Evolutionary conservation across 2,113 vertebrate species (phyloP), one percentile per base, ranked within the genome.

Genomic region (Cromileptes altivelis): DNA sequence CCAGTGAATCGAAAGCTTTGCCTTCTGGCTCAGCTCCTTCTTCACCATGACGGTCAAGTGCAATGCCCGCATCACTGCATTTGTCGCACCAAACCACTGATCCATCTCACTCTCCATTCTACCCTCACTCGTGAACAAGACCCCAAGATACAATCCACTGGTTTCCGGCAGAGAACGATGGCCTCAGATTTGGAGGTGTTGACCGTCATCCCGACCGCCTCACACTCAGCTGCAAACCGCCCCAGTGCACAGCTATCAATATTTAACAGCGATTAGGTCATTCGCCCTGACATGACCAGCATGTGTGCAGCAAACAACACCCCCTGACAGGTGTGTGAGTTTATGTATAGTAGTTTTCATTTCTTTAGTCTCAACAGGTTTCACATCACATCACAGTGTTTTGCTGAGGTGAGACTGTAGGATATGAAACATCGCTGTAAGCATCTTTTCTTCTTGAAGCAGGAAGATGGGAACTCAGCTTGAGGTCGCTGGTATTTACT

Each of bases 381-480:
- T 55, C 17, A 72, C 68, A 60, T 50, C 12, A 53, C 18, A 69
- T 63, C 23, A 23, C 19, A 7, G 50, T 30, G 52, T 72, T 55
- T 52, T 70, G 42, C 9, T 50, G 9, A 61, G 8, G 17, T 53
- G 30, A 57, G n/a, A 62, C 18, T 47, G 13, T 10, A 19, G 23
- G 42, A 40, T 14, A 27, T 61, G 25, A 56, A 60, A 50, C 23
- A 17, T 25, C 1, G 1, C 11, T 18, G 50, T 50, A 25, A 49
- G 21, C 57, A 50, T 18, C 52, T 13, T 71, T 70, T 11, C 12
- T 27, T 56, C 30, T 71, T 64, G 25, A 50, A 64, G 14, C 1
- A 56, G 27, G 37, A 33, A 70, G 56, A 70, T 57, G 40, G 27
- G 40, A 74, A 49, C 47, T 70, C 65, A 65, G 65, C 45, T 56